Evolutionary conservation across 2,797 vertebrate species (phyloP).

Genomic region (Lagorchestes hirsutus): DNA sequence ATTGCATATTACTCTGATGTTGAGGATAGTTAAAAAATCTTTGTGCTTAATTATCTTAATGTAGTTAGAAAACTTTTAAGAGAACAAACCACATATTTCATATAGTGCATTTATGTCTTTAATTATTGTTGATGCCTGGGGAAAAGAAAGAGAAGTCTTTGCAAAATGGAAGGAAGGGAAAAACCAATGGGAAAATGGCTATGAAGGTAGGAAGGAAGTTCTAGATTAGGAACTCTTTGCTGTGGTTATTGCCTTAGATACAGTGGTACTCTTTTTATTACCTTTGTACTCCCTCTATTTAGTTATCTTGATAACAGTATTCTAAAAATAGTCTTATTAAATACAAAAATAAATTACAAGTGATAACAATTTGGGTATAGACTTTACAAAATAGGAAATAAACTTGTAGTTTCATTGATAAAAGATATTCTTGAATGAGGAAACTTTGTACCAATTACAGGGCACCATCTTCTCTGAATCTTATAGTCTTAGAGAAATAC

Average conservation of each 20-base stretch:
- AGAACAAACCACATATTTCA: slow-evolving; percentile 31
- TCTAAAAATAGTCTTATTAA: neutral
- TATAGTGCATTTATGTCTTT: neutral
- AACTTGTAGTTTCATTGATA: neutral
- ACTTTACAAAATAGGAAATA: neutral
- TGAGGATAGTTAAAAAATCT: slow-evolving; percentile 50
- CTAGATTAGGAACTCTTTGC: neutral
- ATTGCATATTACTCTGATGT: slow-evolving; percentile 40
- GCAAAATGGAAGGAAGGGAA: neutral
- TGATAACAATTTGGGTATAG: neutral
- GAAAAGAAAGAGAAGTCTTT: neutral
- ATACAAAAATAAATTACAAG: neutral
- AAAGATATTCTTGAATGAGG: neutral
- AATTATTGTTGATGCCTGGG: neutral
- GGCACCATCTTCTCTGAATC: neutral
- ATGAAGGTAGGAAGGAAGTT: neutral
- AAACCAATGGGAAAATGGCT: neutral
- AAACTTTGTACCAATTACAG: neutral
- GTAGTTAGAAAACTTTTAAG: slow-evolving; percentile 17
- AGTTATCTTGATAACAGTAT: neutral
- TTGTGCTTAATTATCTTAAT: slow-evolving; percentile 21
- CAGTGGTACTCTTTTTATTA: neutral
- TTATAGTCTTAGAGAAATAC: neutral
- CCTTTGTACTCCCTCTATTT: neutral
- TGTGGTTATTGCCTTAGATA: neutral